Base-by-base conservation (phyloP, 1,140 invertebrate genomes). In the Olivierus martensii region DNA sequence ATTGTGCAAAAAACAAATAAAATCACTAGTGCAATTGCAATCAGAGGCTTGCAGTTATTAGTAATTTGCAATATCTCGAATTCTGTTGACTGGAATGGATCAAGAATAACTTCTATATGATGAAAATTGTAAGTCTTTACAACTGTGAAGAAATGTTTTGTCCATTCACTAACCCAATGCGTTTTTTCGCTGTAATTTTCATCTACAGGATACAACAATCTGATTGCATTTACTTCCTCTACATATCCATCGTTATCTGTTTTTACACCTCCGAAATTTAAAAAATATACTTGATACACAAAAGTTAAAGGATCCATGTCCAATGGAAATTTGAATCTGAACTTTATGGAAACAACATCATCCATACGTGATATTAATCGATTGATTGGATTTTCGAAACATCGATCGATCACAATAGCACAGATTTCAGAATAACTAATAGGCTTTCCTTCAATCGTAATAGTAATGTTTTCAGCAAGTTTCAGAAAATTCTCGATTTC, bases 21-120 rank as follows among this genome's bases (percentile, higher is more conserved):
- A 5, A 89, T 75, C 28, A 82, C 68, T 63, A 90, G 86, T 1
- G 87, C 89, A 21, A 85, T 83, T 42, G 81, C 77, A 64, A 89
- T 89, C 69, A 87, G 90, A 7, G 87, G 87, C 41, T 88, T 77
- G 1, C 91, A 82, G 1, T 84, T 85, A 65, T 79, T 78, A 0
- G 87, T 88, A 67, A 91, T 91, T 82, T 63, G 91, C 87, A 48
- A 92, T 69, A 65, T 92, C 88, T 51, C n/a, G n/a, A 86, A 79
- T 61, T 89, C 87, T 51, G 91, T 67, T 0, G 87, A 90, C 42
- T 83, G 75, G 1, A 87, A 89, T 1, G 84, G 82, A 63, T 89
- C 91, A 60, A 85, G 73, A 1, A 85, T 79, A 0, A 84, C 78
- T 12, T 80, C 80, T 42, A 91, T 87, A 63, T 87, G 78, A 51